Evolutionary conservation across 2,113 vertebrate genomes (phyloP), one percentile per base, ranked within the genome.

Genomic region (Petromus typicus): DNA sequence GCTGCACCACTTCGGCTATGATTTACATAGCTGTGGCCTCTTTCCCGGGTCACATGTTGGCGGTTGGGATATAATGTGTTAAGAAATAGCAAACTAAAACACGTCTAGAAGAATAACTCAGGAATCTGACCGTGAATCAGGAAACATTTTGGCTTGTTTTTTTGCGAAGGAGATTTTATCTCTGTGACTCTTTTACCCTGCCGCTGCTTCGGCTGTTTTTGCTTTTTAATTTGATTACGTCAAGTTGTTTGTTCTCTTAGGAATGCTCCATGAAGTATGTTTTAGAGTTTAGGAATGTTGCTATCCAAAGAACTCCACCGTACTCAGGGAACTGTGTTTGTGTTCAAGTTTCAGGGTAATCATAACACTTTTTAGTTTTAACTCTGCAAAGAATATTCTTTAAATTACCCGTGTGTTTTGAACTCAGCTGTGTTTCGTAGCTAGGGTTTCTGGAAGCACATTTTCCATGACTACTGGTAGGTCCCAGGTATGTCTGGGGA

Each of bases 261-360:
- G 76, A 90, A 73, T 66, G 22, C 34, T 51, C 23, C 48, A 18
- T 30, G 37, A 81, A 59, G 43, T 71, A 11, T 78, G 67, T 76
- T 89, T 76, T 93, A 86, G 54, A 66, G 54, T 56, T 95, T 37
- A 86, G 20, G 66, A 63, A 48, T 61, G 82, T 80, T 51, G 22
- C 0, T 40, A 78, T 84, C 43, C 71, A 43, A 79, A 67, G 30
- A 86, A 51, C 23, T 73, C 40, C 9, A 48, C 9, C 48, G 51
- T 57, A 59, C n/a, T 59, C n/a, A 64, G 34, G 43, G 67, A 76
- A 30, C 34, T n/a, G 22, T 89, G 11, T 80, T 95, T 51, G 79
- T 95, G 22, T 66, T 80, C 89, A 92, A 79, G 89, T 86, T 83
- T 73, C 67, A 80, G 43, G 37, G 37, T 63, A 92, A 76, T 18